Evolutionary conservation across 2,797 vertebrate species (phyloP).

Genomic region (Micropoecilia bifurca): DNA sequence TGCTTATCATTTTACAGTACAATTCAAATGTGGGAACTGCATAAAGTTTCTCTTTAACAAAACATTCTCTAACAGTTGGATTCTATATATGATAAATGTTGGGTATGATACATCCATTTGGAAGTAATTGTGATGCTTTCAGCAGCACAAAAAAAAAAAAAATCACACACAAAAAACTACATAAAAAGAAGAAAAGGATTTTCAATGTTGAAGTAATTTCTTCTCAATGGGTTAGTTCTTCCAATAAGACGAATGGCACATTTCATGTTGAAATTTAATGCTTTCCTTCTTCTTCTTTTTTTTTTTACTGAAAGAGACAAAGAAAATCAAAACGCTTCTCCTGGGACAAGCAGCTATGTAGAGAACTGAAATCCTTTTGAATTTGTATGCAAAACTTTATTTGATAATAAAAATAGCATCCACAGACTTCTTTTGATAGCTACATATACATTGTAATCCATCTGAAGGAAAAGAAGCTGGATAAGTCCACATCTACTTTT

Average conservation of each 20-base stretch:
- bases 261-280: neutral
- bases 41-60: neutral
- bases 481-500: conserved; percentile 92
- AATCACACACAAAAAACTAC: neutral
- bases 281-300: neutral
- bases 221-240: neutral
- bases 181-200: neutral
- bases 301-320: neutral
- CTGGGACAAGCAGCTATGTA: conserved; percentile 30
- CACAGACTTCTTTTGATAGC: conserved; percentile 96
- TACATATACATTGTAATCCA: conserved; percentile 96
- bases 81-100: neutral
- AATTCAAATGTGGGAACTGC: neutral
- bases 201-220: neutral
- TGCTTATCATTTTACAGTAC: neutral
- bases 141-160: neutral
- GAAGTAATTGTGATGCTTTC: neutral
- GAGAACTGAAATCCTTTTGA: conserved; percentile 69
- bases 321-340: conserved; percentile 18
- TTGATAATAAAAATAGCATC: conserved; percentile 99
- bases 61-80: neutral
- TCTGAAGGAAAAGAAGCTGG: conserved; percentile 91
- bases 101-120: neutral
- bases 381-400: conserved; percentile 98
- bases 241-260: neutral